phyloP scores from a whole-genome alignment of 2,888 invertebrate genomes.

The Branchipolynoe longqiensis region DNA sequence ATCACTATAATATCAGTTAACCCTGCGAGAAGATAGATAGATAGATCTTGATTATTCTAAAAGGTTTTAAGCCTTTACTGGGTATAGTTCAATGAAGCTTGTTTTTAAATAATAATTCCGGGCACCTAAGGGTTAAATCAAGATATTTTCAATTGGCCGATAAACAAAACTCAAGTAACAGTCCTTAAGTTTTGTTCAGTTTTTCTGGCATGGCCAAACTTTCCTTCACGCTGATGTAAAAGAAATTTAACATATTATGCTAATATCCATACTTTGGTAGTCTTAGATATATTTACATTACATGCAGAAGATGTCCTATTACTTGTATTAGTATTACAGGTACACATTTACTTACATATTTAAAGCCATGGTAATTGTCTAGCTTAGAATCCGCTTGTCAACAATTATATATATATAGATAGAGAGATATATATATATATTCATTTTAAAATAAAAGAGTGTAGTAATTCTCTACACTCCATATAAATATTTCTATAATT shows the following conservation, averaged over 20 bases:
- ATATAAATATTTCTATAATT: background rate
- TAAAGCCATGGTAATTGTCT: constrained; percentile 21
- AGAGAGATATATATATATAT: too few relatives aligned
- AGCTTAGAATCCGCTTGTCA: constrained; percentile 16
- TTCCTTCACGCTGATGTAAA: constrained; percentile 25
- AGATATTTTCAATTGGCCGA: constrained; percentile 22
- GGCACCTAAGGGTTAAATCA: background rate
- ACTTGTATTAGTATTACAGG: too few relatives aligned
- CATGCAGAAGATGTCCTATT: constrained; percentile 32
- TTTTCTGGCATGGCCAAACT: constrained; percentile 9
- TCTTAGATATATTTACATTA: constrained; percentile 34
- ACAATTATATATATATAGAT: too few relatives aligned
- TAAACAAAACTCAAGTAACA: constrained; percentile 3
- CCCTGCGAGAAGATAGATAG: too few relatives aligned
- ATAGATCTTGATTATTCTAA: too few relatives aligned
- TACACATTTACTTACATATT: constrained; percentile 40
- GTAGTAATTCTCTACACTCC: background rate
- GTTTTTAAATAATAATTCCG: too few relatives aligned
- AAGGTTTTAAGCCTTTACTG: too few relatives aligned
- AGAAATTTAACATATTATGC: constrained; percentile 23
- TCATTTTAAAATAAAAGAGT: background rate
- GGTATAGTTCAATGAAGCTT: too few relatives aligned
- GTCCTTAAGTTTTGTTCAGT: background rate
- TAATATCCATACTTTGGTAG: constrained; percentile 51
- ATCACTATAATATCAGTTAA: too few relatives aligned